Evolutionary conservation across 2,888 invertebrate species (phyloP).

Genomic region (Leucophora obtusa): DNA sequence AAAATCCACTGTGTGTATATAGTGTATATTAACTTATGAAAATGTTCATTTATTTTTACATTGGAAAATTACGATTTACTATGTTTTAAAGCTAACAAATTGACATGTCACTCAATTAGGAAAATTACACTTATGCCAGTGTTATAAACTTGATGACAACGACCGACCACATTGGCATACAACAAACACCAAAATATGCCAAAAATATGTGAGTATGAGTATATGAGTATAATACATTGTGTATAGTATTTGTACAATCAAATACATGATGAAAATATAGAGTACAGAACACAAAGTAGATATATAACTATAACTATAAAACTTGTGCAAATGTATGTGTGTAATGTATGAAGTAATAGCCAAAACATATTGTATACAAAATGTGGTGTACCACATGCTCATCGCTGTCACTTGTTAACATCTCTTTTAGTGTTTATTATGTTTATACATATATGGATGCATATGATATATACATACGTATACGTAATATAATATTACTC

Average conservation of each 20-base stretch:
- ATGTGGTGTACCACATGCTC: conserved; percentile 64
- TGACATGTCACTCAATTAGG: conserved; percentile 64
- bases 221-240: background rate
- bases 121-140: conserved; percentile 54
- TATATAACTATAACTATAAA: no score
- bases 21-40: conserved; percentile 1
- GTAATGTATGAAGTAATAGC: conserved; percentile 28
- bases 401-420: conserved; percentile 61
- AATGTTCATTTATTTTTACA: conserved; percentile 29
- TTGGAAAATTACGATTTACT: conserved; percentile 44
- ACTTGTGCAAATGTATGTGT: conserved; percentile 18
- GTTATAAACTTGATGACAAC: conserved; percentile 61
- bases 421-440: conserved; percentile 25
- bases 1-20: no score
- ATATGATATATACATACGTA: background rate
- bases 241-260: background rate
- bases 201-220: conserved; percentile 16
- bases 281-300: no score
- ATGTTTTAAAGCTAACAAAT: conserved; percentile 55
- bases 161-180: conserved; percentile 60
- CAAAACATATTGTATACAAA: conserved; percentile 57
- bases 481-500: background rate
- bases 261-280: no score
- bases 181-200: conserved; percentile 51
- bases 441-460: background rate